Evolutionary conservation across 2,797 vertebrate genomes (phyloP).

Genomic region (Falco concolor): DNA sequence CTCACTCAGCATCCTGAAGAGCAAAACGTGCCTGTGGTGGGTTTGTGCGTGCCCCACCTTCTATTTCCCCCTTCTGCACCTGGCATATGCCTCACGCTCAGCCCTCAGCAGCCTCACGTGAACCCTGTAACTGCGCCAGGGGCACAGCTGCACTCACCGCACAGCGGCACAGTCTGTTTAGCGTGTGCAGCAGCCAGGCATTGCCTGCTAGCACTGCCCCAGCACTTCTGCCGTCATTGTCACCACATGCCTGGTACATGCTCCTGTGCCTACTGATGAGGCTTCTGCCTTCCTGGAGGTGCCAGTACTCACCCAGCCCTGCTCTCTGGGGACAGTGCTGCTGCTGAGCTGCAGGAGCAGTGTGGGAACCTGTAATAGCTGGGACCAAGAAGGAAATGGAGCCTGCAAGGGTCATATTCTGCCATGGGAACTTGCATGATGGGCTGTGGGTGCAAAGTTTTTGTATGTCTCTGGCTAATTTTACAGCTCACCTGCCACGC

Average conservation of each 20-base stretch:
- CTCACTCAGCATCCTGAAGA: background rate
- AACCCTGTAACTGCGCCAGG: background rate
- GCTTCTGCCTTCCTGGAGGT: background rate
- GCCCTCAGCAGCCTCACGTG: fast-evolving
- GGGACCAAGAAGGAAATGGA: background rate
- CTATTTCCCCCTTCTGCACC: background rate
- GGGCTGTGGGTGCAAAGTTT: background rate
- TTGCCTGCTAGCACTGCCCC: background rate
- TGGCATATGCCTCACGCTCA: fast-evolving
- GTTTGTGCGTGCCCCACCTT: background rate
- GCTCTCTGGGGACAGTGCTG: background rate
- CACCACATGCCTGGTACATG: fast-evolving
- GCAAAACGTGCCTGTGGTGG: background rate
- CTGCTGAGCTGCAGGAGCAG: background rate
- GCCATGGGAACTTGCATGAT: no score
- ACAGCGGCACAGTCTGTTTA: fast-evolving
- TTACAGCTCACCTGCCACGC: background rate
- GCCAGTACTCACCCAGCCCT: background rate
- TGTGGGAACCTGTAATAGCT: background rate
- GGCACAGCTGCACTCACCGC: background rate
- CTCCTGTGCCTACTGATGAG: background rate
- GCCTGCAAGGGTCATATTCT: background rate
- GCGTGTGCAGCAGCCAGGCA: fast-evolving
- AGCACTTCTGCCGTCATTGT: fast-evolving
- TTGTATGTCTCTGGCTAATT: background rate